Conservation (phyloP, 2,113 vertebrate species). For the Smithornis capensis region DNA sequence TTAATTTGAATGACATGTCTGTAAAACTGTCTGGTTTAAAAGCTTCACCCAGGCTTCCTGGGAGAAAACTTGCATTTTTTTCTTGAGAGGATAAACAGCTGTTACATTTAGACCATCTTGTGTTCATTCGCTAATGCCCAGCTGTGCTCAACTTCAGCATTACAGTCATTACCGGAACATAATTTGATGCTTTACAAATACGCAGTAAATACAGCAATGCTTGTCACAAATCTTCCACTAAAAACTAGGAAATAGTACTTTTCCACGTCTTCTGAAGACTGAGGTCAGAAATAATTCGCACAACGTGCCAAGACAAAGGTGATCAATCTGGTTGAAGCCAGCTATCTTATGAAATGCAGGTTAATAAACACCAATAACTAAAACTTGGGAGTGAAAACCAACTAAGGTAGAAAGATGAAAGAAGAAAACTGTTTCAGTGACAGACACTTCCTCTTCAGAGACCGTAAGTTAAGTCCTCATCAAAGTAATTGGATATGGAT, state of each 20-base stretch:
- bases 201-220: not conserved
- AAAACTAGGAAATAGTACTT: not conserved
- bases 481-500: not conserved
- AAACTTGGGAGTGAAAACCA: not conserved
- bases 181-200: not conserved
- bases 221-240: not conserved
- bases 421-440: not conserved
- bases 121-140: slow-evolving; percentile 34
- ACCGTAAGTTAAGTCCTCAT: not conserved
- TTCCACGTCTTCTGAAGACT: not conserved
- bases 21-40: slow-evolving; percentile 20
- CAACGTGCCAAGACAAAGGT: not conserved
- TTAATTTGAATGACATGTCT: slow-evolving; percentile 38
- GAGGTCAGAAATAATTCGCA: not conserved
- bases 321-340: not conserved
- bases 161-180: not conserved
- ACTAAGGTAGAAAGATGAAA: not conserved
- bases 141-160: slow-evolving; percentile 14
- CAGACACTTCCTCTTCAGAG: not conserved
- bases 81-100: slow-evolving; percentile 15
- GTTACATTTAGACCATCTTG: not conserved
- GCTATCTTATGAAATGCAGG: not conserved
- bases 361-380: not conserved
- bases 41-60: not conserved
- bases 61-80: not conserved